Percentiles rank a stretch among this genome's conserved stretches.
Conservation (phyloP, 2,797 vertebrate species). For the Sebastes baramenuke region DNA sequence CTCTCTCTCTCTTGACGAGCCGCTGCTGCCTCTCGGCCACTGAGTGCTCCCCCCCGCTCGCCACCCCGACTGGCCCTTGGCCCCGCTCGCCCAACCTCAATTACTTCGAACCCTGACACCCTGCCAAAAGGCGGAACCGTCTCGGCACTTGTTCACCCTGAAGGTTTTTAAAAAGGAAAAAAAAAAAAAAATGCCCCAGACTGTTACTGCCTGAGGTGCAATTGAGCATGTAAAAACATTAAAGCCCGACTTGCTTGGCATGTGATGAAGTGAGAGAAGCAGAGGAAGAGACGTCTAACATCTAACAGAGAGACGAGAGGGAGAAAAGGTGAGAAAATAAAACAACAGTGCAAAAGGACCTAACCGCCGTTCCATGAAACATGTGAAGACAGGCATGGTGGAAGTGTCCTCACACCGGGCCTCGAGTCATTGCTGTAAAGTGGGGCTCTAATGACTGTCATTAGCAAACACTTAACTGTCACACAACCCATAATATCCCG, state of each 20-base stretch:
- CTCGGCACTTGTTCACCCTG: slow-evolving; percentile 40
- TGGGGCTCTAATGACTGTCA: slow-evolving; percentile 52
- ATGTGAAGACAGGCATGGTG: slow-evolving; percentile 36
- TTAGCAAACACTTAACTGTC: slow-evolving; percentile 46
- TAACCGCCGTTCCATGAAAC: slow-evolving; percentile 11
- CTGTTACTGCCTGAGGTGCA: slow-evolving; percentile 63
- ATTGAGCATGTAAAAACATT: slow-evolving; percentile 65
- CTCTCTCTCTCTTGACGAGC: neutral
- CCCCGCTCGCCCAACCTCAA: slow-evolving; percentile 41
- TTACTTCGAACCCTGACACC: slow-evolving; percentile 51
- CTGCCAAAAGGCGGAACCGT: slow-evolving; percentile 47
- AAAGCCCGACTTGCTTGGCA: slow-evolving; percentile 27
- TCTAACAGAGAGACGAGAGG: slow-evolving; percentile 5
- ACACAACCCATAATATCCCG: slow-evolving; percentile 55
- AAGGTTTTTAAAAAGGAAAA: slow-evolving; percentile 19
- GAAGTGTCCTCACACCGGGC: slow-evolving; percentile 26
- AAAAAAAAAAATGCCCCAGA: slow-evolving; percentile 11
- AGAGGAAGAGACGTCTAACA: slow-evolving; percentile 4
- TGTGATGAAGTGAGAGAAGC: slow-evolving; percentile 33
- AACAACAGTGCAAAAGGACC: slow-evolving; percentile 2
- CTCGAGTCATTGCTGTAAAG: slow-evolving; percentile 27
- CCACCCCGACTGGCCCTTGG: slow-evolving; percentile 45
- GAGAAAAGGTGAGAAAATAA: slow-evolving; percentile 23
- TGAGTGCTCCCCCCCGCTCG: slow-evolving; percentile 6
- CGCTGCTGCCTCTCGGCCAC: slow-evolving; percentile 24